Evolutionary conservation across 2,113 vertebrate genomes (phyloP).

Genomic region (Lichenostomus cassidix): DNA sequence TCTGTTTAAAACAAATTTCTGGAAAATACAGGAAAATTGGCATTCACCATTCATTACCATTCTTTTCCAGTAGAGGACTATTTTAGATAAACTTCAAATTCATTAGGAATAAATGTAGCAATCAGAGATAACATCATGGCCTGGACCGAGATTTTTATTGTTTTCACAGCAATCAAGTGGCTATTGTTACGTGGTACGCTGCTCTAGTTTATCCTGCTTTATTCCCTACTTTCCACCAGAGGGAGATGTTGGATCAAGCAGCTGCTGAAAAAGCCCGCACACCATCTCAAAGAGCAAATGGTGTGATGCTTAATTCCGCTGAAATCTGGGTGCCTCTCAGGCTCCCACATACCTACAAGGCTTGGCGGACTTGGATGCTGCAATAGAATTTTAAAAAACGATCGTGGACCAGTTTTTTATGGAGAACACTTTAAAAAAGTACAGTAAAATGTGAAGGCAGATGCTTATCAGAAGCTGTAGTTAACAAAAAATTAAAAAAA

Average conservation of each 20-base stretch:
- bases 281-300: neutral
- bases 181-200: accelerated
- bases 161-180: neutral
- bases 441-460: neutral
- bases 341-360: neutral
- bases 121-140: neutral
- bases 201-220: neutral
- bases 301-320: neutral
- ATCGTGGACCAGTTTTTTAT: neutral
- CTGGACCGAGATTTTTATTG: neutral
- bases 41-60: neutral
- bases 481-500: neutral
- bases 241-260: slow-evolving; percentile 46
- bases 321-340: neutral
- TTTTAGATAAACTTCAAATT: neutral
- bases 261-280: neutral
- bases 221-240: slow-evolving; percentile 12
- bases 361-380: neutral
- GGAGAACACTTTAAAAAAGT: neutral
- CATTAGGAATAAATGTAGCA: neutral
- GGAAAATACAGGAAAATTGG: neutral
- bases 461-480: neutral
- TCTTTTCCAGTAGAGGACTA: neutral
- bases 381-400: neutral
- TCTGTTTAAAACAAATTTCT: neutral